Evolutionary conservation across 2,888 invertebrate genomes (phyloP), one percentile per base, ranked within the genome.

Genomic region (Eurytoma adleriae): DNA sequence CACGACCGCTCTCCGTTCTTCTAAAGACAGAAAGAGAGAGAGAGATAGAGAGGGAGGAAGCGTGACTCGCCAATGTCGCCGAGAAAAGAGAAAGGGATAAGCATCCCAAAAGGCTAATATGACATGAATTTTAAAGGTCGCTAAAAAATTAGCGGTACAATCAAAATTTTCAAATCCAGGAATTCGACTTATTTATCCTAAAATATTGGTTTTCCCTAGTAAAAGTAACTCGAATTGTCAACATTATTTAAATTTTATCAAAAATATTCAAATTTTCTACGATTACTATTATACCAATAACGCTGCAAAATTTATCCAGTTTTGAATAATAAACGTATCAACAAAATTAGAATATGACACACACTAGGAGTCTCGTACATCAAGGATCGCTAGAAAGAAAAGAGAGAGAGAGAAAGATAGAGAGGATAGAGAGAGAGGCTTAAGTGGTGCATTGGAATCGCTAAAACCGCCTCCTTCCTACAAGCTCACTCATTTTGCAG

Each of bases 391-490:
- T 16, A 48, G 18, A 59, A 16, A 13, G 27, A 50, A 48, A 48
- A 64, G 73, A 73, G 67, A 62, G 56, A 79, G 64, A 87, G 86
- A 87, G 87, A 87, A 87, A 86, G 88, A 87, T 88, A 89, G 89
- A 89, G 86, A 24, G 1, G 2, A 24, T 87, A 89, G 87, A 86
- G 88, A 88, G 89, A 89, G 89, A 89, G 86, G 90, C 89, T 89
- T 89, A 88, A 90, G 89, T 89, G 89, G 89, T 90, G 88, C 90
- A 89, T 90, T 90, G 90, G 89, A 87, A 88, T 90, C 88, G 87
- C 87, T 86, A 86, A 85, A 85, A 86, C 87, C 84, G 66, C 80
- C 80, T 77, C 80, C 84, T 83, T 68, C 81, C 83, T 81, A 83
- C 78, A 52, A 18, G 10, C 84, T 85, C 81, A 85, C 87, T 86